Base-by-base conservation (phyloP, 2,888 invertebrate genomes). In the Yponomeuta sedellus region DNA sequence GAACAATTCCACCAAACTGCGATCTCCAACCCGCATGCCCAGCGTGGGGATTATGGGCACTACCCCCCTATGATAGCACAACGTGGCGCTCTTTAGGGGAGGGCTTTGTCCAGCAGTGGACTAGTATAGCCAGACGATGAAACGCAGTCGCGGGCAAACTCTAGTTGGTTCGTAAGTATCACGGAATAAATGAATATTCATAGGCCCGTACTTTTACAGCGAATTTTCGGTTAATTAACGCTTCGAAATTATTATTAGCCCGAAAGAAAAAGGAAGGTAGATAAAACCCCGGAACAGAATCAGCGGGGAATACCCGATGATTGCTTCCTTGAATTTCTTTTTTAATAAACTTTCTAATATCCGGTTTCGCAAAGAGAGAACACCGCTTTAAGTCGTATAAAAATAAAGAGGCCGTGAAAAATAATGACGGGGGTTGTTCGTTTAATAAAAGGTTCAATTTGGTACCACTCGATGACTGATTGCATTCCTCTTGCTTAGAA, bases 361-460 rank as follows among this genome's bases (percentile, higher is more conserved):
- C 64, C 52, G 64, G 64, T 62, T 62, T 64, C 25, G 25, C 44
- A 64, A 52, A 52, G 22, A 64, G 11, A 16, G 22, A 64, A 40
- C 40, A 64, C 34, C 59, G 59, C 16, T 62, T 62, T 34, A 39
- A n/a, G n/a, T 12, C 39, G 62, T 39, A 62, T 39, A 19, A 19
- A 62, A 34, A 39, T 39, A 62, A 62, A 62, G 39, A 16, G 62
- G 3, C 62, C 39, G 40, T 62, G 62, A 62, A 34, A 62, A 62
- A 62, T 62, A 44, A 61, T 44, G 64, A 64, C 70, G 71, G 71
- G 72, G 68, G 72, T 52, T 12, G 16, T 16, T 52, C 44, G 69
- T 70, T 76, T 74, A 77, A 77, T 82, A 77, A 75, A 75, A 74
- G 72, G 68, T 71, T 71, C 71, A 67, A 68, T 68, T 68, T 68